These are phyloP conservation scores for Melangyna quadrimaculata DNA, from an alignment of 2,888 invertebrate species.

Conservation along the genomic window DNA sequence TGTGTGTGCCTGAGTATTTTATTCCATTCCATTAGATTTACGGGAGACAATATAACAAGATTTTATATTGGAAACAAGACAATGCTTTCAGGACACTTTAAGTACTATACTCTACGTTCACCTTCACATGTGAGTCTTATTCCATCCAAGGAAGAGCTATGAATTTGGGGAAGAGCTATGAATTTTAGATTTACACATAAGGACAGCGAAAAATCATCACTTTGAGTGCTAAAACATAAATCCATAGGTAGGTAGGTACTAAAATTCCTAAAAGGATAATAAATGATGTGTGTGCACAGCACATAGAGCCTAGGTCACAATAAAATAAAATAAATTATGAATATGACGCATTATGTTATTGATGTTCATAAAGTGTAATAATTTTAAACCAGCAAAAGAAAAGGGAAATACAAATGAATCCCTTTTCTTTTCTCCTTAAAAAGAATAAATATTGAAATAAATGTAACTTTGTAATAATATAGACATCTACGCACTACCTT, in stretches of 20 bases:
- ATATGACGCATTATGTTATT: neutral
- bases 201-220: neutral
- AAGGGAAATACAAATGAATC: neutral
- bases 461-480: neutral
- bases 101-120: no score
- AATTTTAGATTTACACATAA: neutral
- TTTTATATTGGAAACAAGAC: constrained; percentile 45
- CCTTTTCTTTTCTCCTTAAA: neutral
- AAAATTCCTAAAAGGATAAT: neutral
- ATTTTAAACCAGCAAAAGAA: neutral
- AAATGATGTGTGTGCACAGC: neutral
- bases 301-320: neutral
- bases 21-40: constrained; percentile 58
- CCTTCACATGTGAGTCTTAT: neutral
- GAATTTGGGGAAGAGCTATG: neutral
- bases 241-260: neutral
- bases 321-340: neutral
- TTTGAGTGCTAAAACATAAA: neutral
- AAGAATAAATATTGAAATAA: no score
- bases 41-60: neutral
- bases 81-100: constrained; percentile 56
- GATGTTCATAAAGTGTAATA: constrained; percentile 2
- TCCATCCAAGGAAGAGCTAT: neutral
- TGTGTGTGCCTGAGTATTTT: constrained; percentile 22
- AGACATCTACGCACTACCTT: neutral